These are phyloP conservation scores for Megaptera novaeangliae DNA, from an alignment of 2,113 vertebrate species.

Conservation along the genomic window DNA sequence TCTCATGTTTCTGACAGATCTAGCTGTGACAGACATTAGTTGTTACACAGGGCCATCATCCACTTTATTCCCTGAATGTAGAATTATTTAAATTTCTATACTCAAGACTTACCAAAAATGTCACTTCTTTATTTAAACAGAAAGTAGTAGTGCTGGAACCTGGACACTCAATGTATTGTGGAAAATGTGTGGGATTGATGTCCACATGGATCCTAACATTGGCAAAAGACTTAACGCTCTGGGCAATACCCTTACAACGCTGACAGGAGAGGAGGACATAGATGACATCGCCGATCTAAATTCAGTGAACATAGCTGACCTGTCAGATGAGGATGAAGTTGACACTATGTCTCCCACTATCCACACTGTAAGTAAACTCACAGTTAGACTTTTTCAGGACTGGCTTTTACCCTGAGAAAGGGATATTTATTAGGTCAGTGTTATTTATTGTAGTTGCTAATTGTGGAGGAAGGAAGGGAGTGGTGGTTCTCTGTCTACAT, in stretches of 20 bases:
- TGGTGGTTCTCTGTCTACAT: background rate
- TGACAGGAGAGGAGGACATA: slow-evolving; percentile 95
- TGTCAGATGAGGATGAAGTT: slow-evolving; percentile 95
- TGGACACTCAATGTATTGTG: slow-evolving; percentile 98
- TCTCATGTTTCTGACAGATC: background rate
- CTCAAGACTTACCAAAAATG: background rate
- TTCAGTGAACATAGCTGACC: slow-evolving; percentile 91
- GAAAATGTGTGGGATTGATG: slow-evolving; percentile 99
- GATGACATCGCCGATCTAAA: slow-evolving; percentile 96
- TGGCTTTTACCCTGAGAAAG: background rate
- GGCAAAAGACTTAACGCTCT: slow-evolving; percentile 96
- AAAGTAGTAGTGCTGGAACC: slow-evolving; percentile 96
- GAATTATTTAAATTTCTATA: background rate
- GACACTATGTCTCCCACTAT: slow-evolving; percentile 93
- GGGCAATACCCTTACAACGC: slow-evolving; percentile 94
- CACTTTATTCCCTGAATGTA: background rate
- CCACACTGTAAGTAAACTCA: slow-evolving; percentile 86
- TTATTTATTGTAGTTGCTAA: background rate
- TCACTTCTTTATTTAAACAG: slow-evolving; percentile 75
- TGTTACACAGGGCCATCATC: background rate
- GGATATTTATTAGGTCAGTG: background rate
- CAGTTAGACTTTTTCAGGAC: background rate
- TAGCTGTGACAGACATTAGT: background rate
- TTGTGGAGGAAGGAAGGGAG: background rate
- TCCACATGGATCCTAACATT: slow-evolving; percentile 99